phyloP scores from a whole-genome alignment of 2,797 vertebrate genomes.

The Rhinoraja longicauda region DNA sequence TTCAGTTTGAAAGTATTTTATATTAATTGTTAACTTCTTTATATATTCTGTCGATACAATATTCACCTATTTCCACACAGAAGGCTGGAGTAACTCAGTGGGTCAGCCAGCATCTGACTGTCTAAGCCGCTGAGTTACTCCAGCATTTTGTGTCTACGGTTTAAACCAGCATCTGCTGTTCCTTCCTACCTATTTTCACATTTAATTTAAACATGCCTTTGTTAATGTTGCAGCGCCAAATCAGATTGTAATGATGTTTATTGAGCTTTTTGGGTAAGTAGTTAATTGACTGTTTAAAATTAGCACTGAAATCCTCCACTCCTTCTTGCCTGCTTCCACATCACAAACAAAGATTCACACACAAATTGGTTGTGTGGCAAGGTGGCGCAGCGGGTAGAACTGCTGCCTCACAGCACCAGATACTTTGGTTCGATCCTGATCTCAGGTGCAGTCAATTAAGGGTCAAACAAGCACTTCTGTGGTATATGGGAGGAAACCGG shows the following conservation, averaged over 20 bases:
- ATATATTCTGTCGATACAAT: neutral
- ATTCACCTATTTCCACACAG: slow-evolving; percentile 10
- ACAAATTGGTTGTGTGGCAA: neutral
- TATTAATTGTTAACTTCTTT: neutral
- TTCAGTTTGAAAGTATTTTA: neutral
- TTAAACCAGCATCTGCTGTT: no score
- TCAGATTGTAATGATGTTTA: neutral
- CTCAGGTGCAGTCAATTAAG: no score
- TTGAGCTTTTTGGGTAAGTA: neutral
- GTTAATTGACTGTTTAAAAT: neutral
- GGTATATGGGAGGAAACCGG: no score
- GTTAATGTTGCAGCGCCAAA: neutral
- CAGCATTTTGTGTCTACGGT: no score
- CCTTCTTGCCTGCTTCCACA: neutral
- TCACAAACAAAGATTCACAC: neutral
- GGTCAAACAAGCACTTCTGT: no score
- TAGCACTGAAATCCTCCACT: neutral
- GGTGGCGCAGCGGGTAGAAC: no score
- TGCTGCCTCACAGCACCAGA: no score
- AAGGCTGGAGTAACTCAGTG: no score
- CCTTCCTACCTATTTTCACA: neutral
- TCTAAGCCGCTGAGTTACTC: no score
- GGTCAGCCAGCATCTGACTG: no score
- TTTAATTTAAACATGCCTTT: neutral
- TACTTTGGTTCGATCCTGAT: no score